Evolutionary conservation across 2,113 vertebrate genomes (phyloP), one percentile per base, ranked within the genome.

Genomic region (Syngnathus floridae): DNA sequence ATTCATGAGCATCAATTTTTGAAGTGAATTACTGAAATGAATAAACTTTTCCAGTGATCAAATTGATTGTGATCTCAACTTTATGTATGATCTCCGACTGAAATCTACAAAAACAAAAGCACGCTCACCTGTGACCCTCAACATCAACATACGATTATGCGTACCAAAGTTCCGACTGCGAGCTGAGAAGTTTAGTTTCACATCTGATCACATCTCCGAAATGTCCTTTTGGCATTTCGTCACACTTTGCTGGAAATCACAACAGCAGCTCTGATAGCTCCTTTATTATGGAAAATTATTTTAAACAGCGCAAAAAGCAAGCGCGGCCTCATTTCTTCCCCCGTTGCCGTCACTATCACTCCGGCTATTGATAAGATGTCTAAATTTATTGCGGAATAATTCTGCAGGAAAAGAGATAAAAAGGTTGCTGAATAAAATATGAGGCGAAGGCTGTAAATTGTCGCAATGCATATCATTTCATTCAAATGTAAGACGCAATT

Each of bases 391-490:
- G 95, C 96, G 90, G 95, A 98, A 98, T 98, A 99, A 98, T 99
- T 98, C 95, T 95, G 94, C 94, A 93, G 93, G 95, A 97, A 98
- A 97, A 95, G 94, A 98, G 97, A 99, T 99, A 99, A 99, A 31
- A 99, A 98, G 95, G 96, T 98, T 99, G 94, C 93, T 99, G 97
- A 99, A 99, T 99, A 99, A 98, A 98, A 99, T 99, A 99, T 99
- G 96, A 99, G 96, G 93, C 92, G 72, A 92, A 93, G 94, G 95
- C 94, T 95, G 95, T 99, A 99, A 99, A 99, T 99, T 98, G 96
- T 97, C 94, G 95, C 97, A 98, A 98, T 98, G 95, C 97, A 98
- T 98, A 99, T 99, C 95, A 99, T 99, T 98, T 97, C 94, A 98
- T 99, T 98, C 95, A 98, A 97, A 98, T 95, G 95, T 96, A 95